These are phyloP conservation scores for Zaprionus africanus DNA, from an alignment of 1,140 invertebrate genomes.

Conservation along the genomic window DNA sequence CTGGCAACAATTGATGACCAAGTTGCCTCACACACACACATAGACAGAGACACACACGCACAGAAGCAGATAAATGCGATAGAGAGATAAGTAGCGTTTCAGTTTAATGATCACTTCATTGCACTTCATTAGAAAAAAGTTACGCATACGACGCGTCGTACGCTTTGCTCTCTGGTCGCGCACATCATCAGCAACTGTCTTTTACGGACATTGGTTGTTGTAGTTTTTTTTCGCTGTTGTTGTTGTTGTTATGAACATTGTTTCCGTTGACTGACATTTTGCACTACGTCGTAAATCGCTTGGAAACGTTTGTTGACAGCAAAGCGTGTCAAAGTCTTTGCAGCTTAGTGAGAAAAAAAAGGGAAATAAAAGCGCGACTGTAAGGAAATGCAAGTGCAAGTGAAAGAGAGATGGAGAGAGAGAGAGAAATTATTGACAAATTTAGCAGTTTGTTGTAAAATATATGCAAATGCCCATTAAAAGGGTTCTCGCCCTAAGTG, in stretches of 20 bases:
- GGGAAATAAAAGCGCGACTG: background rate
- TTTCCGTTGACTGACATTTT: conserved; percentile 32
- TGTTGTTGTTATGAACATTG: conserved; percentile 12
- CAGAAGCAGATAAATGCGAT: conserved; percentile 30
- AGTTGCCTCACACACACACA: conserved; percentile 10
- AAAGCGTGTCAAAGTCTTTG: conserved; percentile 9
- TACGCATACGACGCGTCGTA: conserved; percentile 67
- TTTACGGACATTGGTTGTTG: conserved; percentile 44
- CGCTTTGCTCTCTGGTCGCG: conserved; percentile 4
- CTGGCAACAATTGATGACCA: conserved; percentile 41
- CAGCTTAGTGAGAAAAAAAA: background rate
- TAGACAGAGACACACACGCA: background rate
- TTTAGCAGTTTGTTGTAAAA: conserved; percentile 23
- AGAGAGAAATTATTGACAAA: conserved; percentile 1
- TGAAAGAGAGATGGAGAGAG: conserved; percentile 1
- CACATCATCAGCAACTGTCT: conserved; percentile 18
- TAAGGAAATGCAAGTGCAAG: background rate
- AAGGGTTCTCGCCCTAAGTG: conserved; percentile 20
- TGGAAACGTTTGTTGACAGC: conserved; percentile 24
- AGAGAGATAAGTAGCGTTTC: conserved; percentile 25
- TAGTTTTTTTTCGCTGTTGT: conserved; percentile 31
- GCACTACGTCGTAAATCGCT: conserved; percentile 47
- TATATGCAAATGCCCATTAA: conserved; percentile 61
- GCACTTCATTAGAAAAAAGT: conserved; percentile 61
- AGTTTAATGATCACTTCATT: conserved; percentile 46